These are phyloP conservation scores for Paraescarpia echinospica DNA, from an alignment of 1,140 invertebrate genomes.

Conservation along the genomic window DNA sequence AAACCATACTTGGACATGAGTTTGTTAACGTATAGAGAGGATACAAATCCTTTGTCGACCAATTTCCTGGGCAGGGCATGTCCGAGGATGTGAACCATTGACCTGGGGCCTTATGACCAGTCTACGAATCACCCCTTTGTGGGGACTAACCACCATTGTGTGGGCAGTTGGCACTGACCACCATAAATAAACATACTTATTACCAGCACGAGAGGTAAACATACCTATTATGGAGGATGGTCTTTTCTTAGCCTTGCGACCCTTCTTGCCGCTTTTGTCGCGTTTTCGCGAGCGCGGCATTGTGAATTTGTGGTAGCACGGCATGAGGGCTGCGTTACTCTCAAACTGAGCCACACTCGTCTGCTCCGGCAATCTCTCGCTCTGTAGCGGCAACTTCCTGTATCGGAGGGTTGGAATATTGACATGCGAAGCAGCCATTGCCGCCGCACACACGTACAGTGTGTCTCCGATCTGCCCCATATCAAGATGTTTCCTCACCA, in stretches of 20 bases:
- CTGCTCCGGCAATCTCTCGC: neutral
- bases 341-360: neutral
- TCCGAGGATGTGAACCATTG: neutral
- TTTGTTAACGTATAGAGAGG: neutral
- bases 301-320: neutral
- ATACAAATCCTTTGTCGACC: neutral
- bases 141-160: neutral
- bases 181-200: neutral
- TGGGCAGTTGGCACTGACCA: neutral
- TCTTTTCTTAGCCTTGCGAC: neutral
- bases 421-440: neutral
- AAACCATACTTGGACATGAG: neutral
- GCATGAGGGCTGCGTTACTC: neutral
- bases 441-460: neutral
- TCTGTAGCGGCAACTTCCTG: neutral
- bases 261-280: neutral
- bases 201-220: neutral
- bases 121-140: neutral
- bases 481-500: neutral
- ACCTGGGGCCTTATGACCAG: neutral
- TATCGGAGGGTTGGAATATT: neutral
- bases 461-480: neutral
- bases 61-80: neutral
- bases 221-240: neutral
- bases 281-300: neutral